A percentile compares a stretch with the other conserved stretches of the same genome.
Conservation (phyloP, 2,888 invertebrate genomes). For the Xanthostigma xanthostigma region DNA sequence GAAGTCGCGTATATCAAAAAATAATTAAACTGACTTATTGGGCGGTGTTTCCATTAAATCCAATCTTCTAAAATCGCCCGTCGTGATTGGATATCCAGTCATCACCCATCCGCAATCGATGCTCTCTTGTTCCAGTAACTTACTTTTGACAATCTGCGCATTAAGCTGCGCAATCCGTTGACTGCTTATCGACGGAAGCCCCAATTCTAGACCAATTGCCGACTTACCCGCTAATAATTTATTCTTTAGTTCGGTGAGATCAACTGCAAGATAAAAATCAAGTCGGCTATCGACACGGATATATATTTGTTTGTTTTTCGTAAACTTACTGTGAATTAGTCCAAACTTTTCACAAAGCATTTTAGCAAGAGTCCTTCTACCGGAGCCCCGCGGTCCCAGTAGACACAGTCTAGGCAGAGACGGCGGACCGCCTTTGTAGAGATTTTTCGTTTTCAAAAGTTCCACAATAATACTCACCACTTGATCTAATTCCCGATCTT, state of each 20-base stretch:
- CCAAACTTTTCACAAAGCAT: constrained; percentile 35
- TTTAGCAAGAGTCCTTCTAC: constrained; percentile 37
- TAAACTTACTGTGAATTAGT: constrained; percentile 31
- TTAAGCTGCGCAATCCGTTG: neutral
- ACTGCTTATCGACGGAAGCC: constrained; percentile 15
- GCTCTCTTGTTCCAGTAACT: constrained; percentile 36
- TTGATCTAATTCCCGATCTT: constrained; percentile 22
- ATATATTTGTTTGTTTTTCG: constrained; percentile 23
- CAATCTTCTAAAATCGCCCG: constrained; percentile 40
- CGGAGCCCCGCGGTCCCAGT: constrained; percentile 43
- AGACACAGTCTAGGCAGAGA: constrained; percentile 40
- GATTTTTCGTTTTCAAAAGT: constrained; percentile 23
- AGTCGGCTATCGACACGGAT: neutral
- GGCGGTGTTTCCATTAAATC: constrained; percentile 44
- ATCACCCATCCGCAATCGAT: constrained; percentile 46
- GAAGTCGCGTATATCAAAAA: too few relatives aligned
- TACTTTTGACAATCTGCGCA: constrained; percentile 26
- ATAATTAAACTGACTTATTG: constrained; percentile 32
- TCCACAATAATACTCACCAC: constrained; percentile 26
- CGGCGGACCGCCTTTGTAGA: constrained; percentile 28
- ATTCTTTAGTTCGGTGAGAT: constrained; percentile 19
- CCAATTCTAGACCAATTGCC: constrained; percentile 24
- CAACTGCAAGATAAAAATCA: neutral
- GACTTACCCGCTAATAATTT: constrained; percentile 22
- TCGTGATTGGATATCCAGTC: constrained; percentile 39